Percentiles rank a stretch among this genome's conserved stretches.
phyloP scores from a whole-genome alignment of 1,140 invertebrate genomes.

The Latrodectus geometricus region DNA sequence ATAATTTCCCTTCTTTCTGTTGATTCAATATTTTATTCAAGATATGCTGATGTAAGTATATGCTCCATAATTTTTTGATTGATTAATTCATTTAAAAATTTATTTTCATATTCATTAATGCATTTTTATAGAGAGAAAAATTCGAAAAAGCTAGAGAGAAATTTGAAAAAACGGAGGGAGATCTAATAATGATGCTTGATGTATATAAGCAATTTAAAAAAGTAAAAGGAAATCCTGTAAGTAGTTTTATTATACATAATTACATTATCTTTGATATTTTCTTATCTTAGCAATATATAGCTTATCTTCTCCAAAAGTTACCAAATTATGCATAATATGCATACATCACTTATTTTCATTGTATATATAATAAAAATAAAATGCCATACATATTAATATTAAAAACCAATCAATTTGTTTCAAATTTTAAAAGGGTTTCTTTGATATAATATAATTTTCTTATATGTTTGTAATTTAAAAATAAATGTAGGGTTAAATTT shows the following conservation, averaged over 20 bases:
- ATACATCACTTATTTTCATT: too few relatives aligned
- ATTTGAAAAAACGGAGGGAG: constrained; percentile 88
- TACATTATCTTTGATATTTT: too few relatives aligned
- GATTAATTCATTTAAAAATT: background rate
- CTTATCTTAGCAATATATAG: too few relatives aligned
- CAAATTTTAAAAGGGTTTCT: too few relatives aligned
- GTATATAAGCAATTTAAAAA: constrained; percentile 84
- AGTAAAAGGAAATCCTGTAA: constrained; percentile 79
- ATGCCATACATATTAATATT: too few relatives aligned
- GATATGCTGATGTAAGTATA: constrained; percentile 14
- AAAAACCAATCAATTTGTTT: too few relatives aligned
- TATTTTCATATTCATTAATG: background rate
- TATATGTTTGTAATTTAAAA: too few relatives aligned
- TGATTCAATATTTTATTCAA: constrained; percentile 74
- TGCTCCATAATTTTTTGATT: background rate
- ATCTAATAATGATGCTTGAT: constrained; percentile 93
- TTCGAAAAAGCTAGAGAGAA: constrained; percentile 79
- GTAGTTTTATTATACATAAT: constrained; percentile 25
- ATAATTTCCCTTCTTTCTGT: constrained; percentile 79
- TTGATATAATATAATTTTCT: too few relatives aligned
- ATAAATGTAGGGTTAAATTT: too few relatives aligned
- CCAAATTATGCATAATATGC: too few relatives aligned
- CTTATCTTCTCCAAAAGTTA: too few relatives aligned
- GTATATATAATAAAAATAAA: too few relatives aligned
- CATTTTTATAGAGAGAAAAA: constrained; percentile 74